Conservation (phyloP, 2,888 invertebrate genomes). For the Oegoconia quadripuncta region DNA sequence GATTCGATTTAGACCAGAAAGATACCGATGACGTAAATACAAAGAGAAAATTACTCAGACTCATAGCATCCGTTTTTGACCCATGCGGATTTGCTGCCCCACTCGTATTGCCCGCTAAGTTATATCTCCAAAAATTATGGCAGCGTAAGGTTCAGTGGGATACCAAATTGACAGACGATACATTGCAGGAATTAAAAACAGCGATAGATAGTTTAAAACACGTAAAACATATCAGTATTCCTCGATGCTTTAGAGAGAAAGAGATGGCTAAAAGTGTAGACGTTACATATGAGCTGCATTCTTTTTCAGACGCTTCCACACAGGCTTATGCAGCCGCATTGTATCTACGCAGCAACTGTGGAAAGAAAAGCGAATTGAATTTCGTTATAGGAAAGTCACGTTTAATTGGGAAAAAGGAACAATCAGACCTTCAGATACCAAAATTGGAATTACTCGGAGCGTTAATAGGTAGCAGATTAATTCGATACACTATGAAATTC, state of each 20-base stretch:
- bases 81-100: slow-evolving; percentile 16
- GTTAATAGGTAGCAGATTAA: slow-evolving; percentile 14
- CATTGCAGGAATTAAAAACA: not conserved
- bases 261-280: no score
- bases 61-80: slow-evolving; percentile 14
- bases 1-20: not conserved
- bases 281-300: not conserved
- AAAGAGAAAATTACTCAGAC: slow-evolving; percentile 9
- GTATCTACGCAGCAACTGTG: not conserved
- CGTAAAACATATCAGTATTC: not conserved
- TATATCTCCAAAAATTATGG: slow-evolving; percentile 13
- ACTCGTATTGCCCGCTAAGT: slow-evolving; percentile 9
- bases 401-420: slow-evolving; percentile 6
- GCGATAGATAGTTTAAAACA: not conserved
- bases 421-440: slow-evolving; percentile 9
- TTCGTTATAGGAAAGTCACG: slow-evolving; percentile 7
- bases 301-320: not conserved
- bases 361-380: not conserved
- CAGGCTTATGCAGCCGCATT: slow-evolving; percentile 12
- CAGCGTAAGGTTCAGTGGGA: slow-evolving; percentile 12
- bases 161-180: not conserved
- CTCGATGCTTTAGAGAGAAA: not conserved
- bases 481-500: slow-evolving; percentile 6
- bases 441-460: slow-evolving; percentile 9
- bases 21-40: not conserved